Evolutionary conservation across 1,140 invertebrate genomes (phyloP), one percentile per base, ranked within the genome.

Genomic region (Macrosteles quadrilineatus): DNA sequence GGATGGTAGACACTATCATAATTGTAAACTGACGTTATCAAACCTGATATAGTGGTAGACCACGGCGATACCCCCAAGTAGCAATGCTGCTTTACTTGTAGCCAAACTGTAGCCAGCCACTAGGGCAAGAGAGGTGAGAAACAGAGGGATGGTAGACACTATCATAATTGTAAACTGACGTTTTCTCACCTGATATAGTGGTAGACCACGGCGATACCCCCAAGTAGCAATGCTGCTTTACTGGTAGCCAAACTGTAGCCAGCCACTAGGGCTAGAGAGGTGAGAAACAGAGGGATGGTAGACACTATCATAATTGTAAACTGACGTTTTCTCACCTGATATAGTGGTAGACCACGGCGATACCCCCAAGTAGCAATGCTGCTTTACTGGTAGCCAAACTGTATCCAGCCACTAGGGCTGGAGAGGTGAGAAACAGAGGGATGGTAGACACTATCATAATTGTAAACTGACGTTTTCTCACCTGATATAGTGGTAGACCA

Each of bases 81-180:
- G 25, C 55, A 59, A n/a, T 9, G 55, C 55, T 9, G n/a, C 25
- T 29, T 59, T 59, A 25, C 55, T 59, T 2, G 25, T 11, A 12
- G 55, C 55, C 23, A 59, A n/a, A 25, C 55, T 59, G 55, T 27
- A 59, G 21, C 55, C 55, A 6, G 25, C 55, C 23, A 59, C 25
- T 25, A 59, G 23, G 4, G 21, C 55, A 14, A 59, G 55, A n/a
- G 55, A 21, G 6, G 55, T 59, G 23, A 59, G 55, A 6, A 59
- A 2, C 21, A 59, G 23, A 2, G 55, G 55, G 9, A 59, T 25
- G 14, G 27, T 3, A 12, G 12, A 12, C 27, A 59, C 27, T n/a
- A 59, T 6, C 55, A n/a, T n/a, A n/a, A n/a, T n/a, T n/a, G n/a
- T n/a, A n/a, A n/a, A n/a, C n/a, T n/a, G n/a, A n/a, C n/a, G n/a